A percentile compares a stretch with the other conserved stretches of the same genome.
phyloP scores from a whole-genome alignment of 2,113 vertebrate species.

The Pseudopodoces humilis region DNA sequence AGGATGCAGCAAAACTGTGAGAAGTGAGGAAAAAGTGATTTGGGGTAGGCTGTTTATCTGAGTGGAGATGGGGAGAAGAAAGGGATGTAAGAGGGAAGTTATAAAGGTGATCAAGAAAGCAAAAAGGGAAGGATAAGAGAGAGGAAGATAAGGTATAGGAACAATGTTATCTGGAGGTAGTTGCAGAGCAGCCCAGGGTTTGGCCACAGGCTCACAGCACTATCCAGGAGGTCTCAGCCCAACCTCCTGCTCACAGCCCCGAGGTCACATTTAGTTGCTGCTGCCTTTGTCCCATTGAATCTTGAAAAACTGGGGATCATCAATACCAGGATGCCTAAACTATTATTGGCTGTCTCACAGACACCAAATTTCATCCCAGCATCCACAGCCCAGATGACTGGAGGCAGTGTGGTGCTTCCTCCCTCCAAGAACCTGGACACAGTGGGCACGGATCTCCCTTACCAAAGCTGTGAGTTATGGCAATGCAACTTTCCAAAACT shows the following conservation, averaged over 20 bases:
- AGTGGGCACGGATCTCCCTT: neutral
- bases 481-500: neutral
- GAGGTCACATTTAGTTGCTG: neutral
- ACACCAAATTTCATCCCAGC: fast-evolving
- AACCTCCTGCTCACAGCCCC: neutral
- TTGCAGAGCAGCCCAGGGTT: neutral
- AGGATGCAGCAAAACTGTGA: neutral
- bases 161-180: neutral
- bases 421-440: fast-evolving
- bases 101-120: neutral
- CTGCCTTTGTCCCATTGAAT: neutral
- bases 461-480: neutral
- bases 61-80: neutral
- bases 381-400: neutral
- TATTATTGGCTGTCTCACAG: no score
- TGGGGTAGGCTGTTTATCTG: neutral
- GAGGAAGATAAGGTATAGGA: neutral
- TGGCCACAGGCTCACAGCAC: neutral
- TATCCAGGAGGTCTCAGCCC: neutral
- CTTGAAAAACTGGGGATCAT: neutral
- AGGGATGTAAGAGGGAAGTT: neutral
- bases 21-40: neutral
- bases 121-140: neutral
- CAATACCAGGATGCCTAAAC: neutral
- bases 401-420: neutral